Base-by-base conservation (phyloP, 2,113 vertebrate genomes). In the Melospiza georgiana region DNA sequence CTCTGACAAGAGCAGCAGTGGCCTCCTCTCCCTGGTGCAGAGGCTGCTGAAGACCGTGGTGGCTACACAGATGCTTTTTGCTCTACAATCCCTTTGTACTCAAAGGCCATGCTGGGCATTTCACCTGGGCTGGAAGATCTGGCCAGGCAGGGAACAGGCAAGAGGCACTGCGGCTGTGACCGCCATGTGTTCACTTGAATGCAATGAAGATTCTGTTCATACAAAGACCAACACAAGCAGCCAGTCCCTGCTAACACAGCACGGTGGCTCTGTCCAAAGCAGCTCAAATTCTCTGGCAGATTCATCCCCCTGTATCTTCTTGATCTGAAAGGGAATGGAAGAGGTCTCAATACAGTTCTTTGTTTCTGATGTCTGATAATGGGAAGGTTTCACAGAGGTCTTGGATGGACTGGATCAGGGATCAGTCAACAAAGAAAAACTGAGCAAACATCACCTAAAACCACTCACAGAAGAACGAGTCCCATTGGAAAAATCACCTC, bases 361-460 rank as follows among this genome's bases (percentile, higher is more conserved):
- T 31, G 24, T 33, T 12, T 25, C 6, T 39, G 5, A 49, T 25
- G 7, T 30, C n/a, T 4, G 0, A 39, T 24, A 62, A 51, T 12
- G 5, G 4, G 16, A 20, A 6, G 10, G 4, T 62, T 62, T 41
- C 16, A 51, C 3, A 25, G 10, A 25, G 10, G 22, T 25, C 5
- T 41, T 25, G 3, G 5, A 24, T 4, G 3, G 7, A 7, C 13
- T 5, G 5, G 10, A 58, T 11, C 2, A 1, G 2, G 22, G 9
- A 24, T 20, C 3, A 24, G 21, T 31, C 15, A 61, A 15, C 1
- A 12, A 61, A 7, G 21, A 31, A 49, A 76, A 43, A 43, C 17
- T 33, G 4, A 73, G 4, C 4, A 7, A 31, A 2, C 2, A 15
- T 10, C 30, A n/a, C 22, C 6, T 22, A 30, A 46, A 0, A 1